Evolutionary conservation across 1,140 invertebrate genomes (phyloP).

Genomic region (Meloidogyne floridensis): DNA sequence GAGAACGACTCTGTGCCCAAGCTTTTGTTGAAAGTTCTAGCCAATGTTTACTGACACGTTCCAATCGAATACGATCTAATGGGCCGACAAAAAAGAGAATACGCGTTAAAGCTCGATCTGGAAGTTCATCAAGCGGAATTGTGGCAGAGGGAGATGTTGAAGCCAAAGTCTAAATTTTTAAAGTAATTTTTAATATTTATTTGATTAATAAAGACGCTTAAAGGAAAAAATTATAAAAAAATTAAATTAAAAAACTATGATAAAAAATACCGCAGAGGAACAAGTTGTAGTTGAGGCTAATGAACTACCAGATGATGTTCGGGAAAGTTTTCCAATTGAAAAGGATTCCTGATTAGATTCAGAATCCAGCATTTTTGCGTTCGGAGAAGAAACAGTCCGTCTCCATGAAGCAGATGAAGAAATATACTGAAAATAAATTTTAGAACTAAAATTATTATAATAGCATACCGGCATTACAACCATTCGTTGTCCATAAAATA

Average conservation of each 20-base stretch:
- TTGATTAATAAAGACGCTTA: too few species aligned
- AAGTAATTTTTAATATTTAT: not conserved
- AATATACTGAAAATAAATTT: conserved; percentile 3
- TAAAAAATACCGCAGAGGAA: conserved; percentile 29
- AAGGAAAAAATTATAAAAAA: not conserved
- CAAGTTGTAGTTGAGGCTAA: conserved; percentile 43
- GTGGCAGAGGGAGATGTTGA: conserved; percentile 1
- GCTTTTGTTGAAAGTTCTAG: conserved; percentile 61
- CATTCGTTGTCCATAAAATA: conserved; percentile 64
- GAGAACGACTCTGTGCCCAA: conserved; percentile 4
- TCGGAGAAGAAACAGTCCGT: not conserved
- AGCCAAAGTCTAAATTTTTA: conserved; percentile 28
- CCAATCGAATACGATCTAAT: conserved; percentile 59
- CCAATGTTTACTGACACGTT: conserved; percentile 60
- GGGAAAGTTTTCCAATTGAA: conserved; percentile 39
- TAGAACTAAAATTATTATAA: conserved; percentile 24
- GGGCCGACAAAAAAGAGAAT: conserved; percentile 50
- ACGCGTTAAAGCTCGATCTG: conserved; percentile 45
- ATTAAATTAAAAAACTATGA: conserved; percentile 9
- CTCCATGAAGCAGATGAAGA: not conserved
- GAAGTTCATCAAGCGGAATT: conserved; percentile 51
- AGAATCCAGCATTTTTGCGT: conserved; percentile 5
- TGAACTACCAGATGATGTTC: conserved; percentile 49
- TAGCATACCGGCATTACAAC: conserved; percentile 42
- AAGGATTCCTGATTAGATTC: not conserved